phyloP scores from a whole-genome alignment of 1,140 invertebrate genomes.

The Delia radicum region DNA sequence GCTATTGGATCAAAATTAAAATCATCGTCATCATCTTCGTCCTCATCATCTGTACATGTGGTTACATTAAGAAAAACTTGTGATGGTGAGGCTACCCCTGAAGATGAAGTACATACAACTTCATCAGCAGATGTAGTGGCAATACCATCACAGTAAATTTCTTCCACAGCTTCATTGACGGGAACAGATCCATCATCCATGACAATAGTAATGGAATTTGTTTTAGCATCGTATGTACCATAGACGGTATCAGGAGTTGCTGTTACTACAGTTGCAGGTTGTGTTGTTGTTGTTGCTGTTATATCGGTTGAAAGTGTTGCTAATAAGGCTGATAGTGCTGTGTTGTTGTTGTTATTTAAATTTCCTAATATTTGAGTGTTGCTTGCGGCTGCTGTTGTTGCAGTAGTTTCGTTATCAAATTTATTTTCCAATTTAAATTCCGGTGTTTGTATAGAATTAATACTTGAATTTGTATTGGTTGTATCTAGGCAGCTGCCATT shows the following conservation, averaged over 20 bases:
- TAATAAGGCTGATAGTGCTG: constrained; percentile 27
- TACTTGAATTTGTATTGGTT: not conserved
- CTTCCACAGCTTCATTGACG: constrained; percentile 58
- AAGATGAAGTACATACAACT: not conserved
- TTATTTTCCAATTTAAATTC: constrained; percentile 26
- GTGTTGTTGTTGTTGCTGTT: constrained; percentile 31
- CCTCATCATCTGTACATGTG: constrained; percentile 56
- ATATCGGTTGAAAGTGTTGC: constrained; percentile 37
- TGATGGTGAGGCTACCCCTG: constrained; percentile 45
- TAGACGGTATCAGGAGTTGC: constrained; percentile 64
- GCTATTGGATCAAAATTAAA: constrained; percentile 53
- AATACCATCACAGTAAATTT: constrained; percentile 48
- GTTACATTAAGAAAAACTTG: constrained; percentile 54
- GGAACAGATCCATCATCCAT: constrained; percentile 64
- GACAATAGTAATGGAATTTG: constrained; percentile 71
- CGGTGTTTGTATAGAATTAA: not conserved
- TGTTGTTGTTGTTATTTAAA: constrained; percentile 12
- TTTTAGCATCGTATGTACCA: constrained; percentile 69
- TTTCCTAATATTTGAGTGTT: constrained; percentile 33
- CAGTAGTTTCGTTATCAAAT: constrained; percentile 39
- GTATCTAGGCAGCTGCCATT: constrained; percentile 24
- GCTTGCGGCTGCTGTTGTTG: constrained; percentile 34
- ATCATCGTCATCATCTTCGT: constrained; percentile 38
- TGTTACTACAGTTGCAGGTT: too few relatives aligned
- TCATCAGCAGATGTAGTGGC: constrained; percentile 19